Conservation (phyloP, 2,888 invertebrate genomes). For the Rugalucina vietnamica region DNA sequence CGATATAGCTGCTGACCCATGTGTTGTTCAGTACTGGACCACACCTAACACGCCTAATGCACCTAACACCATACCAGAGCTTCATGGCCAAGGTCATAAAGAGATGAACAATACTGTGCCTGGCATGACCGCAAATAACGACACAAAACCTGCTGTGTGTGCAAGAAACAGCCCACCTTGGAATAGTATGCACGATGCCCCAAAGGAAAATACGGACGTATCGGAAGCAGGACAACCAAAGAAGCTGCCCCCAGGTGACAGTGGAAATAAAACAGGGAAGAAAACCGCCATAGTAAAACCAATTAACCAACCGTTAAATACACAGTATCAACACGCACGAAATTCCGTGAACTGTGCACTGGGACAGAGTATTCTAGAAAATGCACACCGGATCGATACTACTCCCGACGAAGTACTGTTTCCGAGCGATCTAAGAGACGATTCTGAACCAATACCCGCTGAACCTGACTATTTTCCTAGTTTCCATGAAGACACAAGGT, state of each 20-base stretch:
- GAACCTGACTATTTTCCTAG: slow-evolving; percentile 47
- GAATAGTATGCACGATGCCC: too few species aligned
- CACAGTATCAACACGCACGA: not conserved
- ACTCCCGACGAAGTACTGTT: slow-evolving; percentile 19
- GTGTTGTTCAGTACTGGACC: slow-evolving; percentile 3
- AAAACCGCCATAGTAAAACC: slow-evolving; percentile 41
- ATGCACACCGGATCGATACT: slow-evolving; percentile 16
- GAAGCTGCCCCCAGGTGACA: too few species aligned
- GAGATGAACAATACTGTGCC: too few species aligned
- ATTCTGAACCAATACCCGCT: not conserved
- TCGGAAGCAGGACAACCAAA: too few species aligned
- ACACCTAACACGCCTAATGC: not conserved
- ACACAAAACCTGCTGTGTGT: too few species aligned
- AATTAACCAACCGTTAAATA: not conserved
- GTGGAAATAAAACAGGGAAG: not conserved
- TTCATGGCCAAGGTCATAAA: not conserved
- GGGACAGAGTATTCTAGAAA: slow-evolving; percentile 41
- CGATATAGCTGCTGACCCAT: not conserved
- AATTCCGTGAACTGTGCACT: slow-evolving; percentile 39
- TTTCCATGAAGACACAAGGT: slow-evolving; percentile 49
- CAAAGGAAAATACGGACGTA: too few species aligned
- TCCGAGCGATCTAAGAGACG: slow-evolving; percentile 38
- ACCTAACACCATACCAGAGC: not conserved
- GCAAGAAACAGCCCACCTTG: too few species aligned
- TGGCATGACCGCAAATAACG: too few species aligned